Evolutionary conservation across 2,797 vertebrate genomes (phyloP), one percentile per base, ranked within the genome.

Genomic region (Sebastes diploproa): DNA sequence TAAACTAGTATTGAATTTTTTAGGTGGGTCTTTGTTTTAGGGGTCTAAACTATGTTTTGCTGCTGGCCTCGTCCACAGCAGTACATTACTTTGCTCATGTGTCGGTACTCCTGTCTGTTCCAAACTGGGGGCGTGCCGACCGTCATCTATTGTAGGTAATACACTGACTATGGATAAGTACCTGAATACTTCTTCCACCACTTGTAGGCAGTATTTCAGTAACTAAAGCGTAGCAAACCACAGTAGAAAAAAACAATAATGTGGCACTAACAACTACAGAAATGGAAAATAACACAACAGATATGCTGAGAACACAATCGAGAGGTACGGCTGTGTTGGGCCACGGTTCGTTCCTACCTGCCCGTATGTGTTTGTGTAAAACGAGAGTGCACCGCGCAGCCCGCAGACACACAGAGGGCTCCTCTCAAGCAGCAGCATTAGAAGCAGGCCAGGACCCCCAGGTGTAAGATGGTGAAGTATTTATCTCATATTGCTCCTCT

Each of bases 401-500:
- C 71, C 50, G n/a, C 20, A 72, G 78, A 84, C 75, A 77, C 82
- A 89, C 84, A 89, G 64, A 84, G 71, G 67, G 75, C 59, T 80
- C 70, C 84, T 89, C 89, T 93, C 86, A 88, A 80, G 80, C 71
- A 78, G 83, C 5, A 70, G 79, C 77, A 89, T 91, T 91, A 92
- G 84, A 88, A 88, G 82, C 84, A 82, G 90, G 85, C 80, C 86
- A 84, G 75, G 90, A 90, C 89, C 91, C 85, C 82, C 89, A 89
- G 88, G 88, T 90, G 87, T 94, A 93, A 92, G 88, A 93, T 90
- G 93, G 80, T 81, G 78, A 92, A 93, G 87, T 91, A 89, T 94
- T 92, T 92, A 92, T 93, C 91, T 94, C 91, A 92, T 91, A 89
- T 94, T 92, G 88, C 90, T 82, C 64, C 72, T 73, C 87, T 95